Evolutionary conservation across 2,113 vertebrate species (phyloP).

Genomic region (Plotosus lineatus): DNA sequence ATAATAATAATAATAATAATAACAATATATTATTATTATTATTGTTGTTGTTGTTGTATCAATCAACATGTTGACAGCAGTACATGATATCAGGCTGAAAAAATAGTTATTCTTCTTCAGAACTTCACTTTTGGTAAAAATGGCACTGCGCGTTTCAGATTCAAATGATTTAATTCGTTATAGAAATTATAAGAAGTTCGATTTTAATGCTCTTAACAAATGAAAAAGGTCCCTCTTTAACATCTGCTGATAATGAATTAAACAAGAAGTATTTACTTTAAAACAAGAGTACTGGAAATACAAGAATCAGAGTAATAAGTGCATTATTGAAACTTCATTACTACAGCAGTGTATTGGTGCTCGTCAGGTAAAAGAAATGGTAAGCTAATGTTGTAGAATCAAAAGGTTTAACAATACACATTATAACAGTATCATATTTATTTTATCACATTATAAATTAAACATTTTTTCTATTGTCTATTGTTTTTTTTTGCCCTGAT

Average conservation of each 20-base stretch:
- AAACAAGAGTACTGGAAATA: background rate
- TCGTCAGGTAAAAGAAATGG: no score
- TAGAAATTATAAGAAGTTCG: slow-evolving; percentile 35
- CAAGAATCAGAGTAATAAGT: slow-evolving; percentile 7
- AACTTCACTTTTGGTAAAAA: slow-evolving; percentile 62
- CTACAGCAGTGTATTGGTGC: no score
- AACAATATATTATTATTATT: background rate
- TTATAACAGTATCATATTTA: no score
- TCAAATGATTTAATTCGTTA: slow-evolving; percentile 39
- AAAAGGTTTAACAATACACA: no score
- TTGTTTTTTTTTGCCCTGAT: no score
- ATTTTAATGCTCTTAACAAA: background rate
- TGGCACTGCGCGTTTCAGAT: slow-evolving; percentile 40
- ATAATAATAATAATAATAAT: no score
- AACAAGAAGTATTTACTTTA: background rate
- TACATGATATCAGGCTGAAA: slow-evolving; percentile 58
- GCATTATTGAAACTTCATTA: slow-evolving; percentile 3
- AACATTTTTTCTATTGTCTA: no score
- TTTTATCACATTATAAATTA: no score
- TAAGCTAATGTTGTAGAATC: no score
- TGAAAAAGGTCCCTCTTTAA: background rate
- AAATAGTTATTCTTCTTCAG: slow-evolving; percentile 60
- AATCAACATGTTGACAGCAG: slow-evolving; percentile 57
- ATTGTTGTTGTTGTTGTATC: slow-evolving; percentile 60
- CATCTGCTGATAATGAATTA: background rate